Base-by-base conservation (phyloP, 2,797 vertebrate genomes). In the Gadopsis marmoratus region DNA sequence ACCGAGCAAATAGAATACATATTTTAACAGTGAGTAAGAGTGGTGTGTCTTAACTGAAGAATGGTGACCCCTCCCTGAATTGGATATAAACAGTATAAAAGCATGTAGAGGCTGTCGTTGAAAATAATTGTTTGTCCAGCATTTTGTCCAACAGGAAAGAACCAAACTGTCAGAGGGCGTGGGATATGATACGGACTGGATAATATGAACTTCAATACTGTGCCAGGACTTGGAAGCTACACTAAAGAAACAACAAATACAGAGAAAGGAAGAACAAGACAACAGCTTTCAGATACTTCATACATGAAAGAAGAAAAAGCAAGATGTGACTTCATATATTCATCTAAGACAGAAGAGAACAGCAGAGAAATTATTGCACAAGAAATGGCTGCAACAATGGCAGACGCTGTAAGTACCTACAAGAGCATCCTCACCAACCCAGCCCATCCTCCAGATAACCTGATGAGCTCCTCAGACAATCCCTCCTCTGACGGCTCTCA, bases 1-100 rank as follows among this genome's bases (percentile, higher is more conserved):
- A 45, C 55, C 37, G 66, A 59, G 45, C 72, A 88, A 87, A 89
- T 76, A 80, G 60, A 84, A 79, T 14, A 67, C 67, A 80, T 86
- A 80, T 71, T 86, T 90, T 50, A 67, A 45, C 26, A 26, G 53
- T 76, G 71, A 85, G 78, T 83, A 83, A 78, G 31, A 75, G 45
- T 69, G 13, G 11, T 71, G 21, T 65, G 29, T 66, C 43, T 65
- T 35, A 60, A 53, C 37, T 33, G 13, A 71, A 26, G 35, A 84
- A 63, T 60, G 35, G 51, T n/a, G 60, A 77, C 23, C 72, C 55
- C 64, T 31, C n/a, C 51, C 59, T 39, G 13, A 59, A 39, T 19
- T 45, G 6, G 55, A 43, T 58, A 41, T 56, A 60, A 78, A 61
- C 10, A 29, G 61, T 79, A 86, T 88, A 86, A 85, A 89, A 82